Percentiles rank a stretch among this genome's conserved stretches.
Conservation (phyloP, 2,888 invertebrate genomes). For the Mycogona germanica region DNA sequence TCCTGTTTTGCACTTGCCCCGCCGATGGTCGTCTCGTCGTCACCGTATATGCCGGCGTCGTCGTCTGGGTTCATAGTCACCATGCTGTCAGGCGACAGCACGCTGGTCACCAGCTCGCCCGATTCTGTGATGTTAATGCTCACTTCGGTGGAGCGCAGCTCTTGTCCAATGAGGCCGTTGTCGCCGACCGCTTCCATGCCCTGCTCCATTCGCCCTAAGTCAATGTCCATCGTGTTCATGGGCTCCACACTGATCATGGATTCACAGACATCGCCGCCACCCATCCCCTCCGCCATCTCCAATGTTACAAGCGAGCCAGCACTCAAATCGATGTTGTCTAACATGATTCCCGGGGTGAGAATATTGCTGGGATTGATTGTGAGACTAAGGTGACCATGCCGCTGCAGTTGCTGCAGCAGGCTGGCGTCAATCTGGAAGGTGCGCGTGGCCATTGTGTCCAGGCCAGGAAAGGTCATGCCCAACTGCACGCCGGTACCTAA, state of each 20-base stretch:
- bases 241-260: conserved; percentile 32
- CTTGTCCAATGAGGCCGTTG: neutral
- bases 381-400: conserved; percentile 33
- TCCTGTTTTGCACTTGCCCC: conserved; percentile 4
- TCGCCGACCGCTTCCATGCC: neutral
- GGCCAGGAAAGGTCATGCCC: conserved; percentile 33
- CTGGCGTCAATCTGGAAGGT: conserved; percentile 39
- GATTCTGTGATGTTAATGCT: conserved; percentile 10
- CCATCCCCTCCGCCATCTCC: neutral
- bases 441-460: conserved; percentile 36
- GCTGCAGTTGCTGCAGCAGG: conserved; percentile 37
- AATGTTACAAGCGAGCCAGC: neutral
- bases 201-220: neutral
- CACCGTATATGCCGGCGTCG: neutral
- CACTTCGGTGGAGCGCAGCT: neutral
- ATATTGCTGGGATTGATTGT: conserved; percentile 23
- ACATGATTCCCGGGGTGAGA: neutral
- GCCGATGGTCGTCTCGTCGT: neutral
- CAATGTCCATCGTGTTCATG: conserved; percentile 15
- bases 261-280: conserved; percentile 6
- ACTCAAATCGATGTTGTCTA: neutral
- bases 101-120: conserved; percentile 9
- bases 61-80: neutral
- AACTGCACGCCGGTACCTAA: neutral
- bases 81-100: neutral